phyloP scores from a whole-genome alignment of 2,113 vertebrate species.

The Neofelis nebulosa region DNA sequence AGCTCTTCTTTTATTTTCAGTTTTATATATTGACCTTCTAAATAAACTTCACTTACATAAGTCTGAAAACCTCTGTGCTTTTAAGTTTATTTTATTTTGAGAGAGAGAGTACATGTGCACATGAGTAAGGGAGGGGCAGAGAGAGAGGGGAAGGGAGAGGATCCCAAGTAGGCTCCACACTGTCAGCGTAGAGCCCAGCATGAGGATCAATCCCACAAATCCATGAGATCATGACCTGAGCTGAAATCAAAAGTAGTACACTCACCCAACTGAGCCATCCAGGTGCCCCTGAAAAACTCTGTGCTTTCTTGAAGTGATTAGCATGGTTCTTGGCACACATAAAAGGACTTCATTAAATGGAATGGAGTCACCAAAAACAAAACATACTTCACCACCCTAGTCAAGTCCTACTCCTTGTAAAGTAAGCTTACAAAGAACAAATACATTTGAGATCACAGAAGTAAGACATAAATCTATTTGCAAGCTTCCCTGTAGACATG shows the following conservation, averaged over 20 bases:
- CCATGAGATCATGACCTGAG: too few relatives aligned
- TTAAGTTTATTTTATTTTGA: too few relatives aligned
- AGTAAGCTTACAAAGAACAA: not conserved
- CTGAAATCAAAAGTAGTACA: too few relatives aligned
- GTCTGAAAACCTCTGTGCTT: not conserved
- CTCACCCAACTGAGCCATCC: too few relatives aligned
- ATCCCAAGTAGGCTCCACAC: too few relatives aligned
- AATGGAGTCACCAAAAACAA: conserved; percentile 1
- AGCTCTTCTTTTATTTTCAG: not conserved
- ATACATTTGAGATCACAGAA: not conserved
- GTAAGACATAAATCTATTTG: not conserved
- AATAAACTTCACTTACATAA: not conserved
- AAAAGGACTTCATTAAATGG: not conserved
- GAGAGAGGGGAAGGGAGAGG: too few relatives aligned
- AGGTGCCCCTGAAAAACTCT: not conserved
- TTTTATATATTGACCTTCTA: not conserved
- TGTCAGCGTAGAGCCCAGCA: too few relatives aligned
- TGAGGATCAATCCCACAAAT: too few relatives aligned
- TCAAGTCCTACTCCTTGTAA: not conserved
- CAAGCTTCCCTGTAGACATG: not conserved
- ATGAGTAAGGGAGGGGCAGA: too few relatives aligned
- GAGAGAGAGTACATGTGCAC: too few relatives aligned
- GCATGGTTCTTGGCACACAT: not conserved
- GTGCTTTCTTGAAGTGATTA: not conserved
- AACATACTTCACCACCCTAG: not conserved